Evolutionary conservation across 1,140 invertebrate species (phyloP).

Genomic region (Trichoplusia ni): DNA sequence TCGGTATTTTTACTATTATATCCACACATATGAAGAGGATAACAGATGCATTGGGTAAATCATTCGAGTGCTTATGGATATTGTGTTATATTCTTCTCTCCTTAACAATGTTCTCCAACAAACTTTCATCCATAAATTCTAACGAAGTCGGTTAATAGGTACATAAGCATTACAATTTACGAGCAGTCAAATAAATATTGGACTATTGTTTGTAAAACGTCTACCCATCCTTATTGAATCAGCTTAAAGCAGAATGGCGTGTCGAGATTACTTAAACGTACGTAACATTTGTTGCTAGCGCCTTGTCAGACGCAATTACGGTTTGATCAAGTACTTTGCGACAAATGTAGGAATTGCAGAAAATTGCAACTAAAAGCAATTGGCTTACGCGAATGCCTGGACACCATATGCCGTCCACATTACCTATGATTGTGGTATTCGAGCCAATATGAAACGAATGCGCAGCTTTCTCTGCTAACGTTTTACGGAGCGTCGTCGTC

Average conservation of each 20-base stretch:
- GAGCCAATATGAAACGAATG: constrained; percentile 19
- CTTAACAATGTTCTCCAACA: too few species aligned
- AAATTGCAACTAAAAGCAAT: constrained; percentile 41
- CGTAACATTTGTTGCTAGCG: constrained; percentile 1
- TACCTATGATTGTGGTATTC: constrained; percentile 20
- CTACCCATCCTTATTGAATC: too few species aligned
- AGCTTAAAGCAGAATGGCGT: not conserved
- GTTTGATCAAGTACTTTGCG: constrained; percentile 19
- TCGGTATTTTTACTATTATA: too few species aligned
- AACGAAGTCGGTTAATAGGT: too few species aligned
- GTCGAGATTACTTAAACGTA: constrained; percentile 13
- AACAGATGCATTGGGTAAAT: too few species aligned
- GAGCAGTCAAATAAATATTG: not conserved
- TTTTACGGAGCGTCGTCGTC: not conserved
- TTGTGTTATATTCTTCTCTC: too few species aligned
- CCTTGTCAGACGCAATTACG: constrained; percentile 26
- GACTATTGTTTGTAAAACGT: not conserved
- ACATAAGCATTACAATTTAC: constrained; percentile 2
- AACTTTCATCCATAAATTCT: too few species aligned
- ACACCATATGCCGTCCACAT: constrained; percentile 33
- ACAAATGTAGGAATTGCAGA: constrained; percentile 35
- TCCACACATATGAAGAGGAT: too few species aligned
- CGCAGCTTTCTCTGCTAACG: constrained; percentile 16
- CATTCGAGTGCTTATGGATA: too few species aligned
- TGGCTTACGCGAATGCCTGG: constrained; percentile 15